phyloP scores from a whole-genome alignment of 2,113 vertebrate species.

The Oriolus oriolus region DNA sequence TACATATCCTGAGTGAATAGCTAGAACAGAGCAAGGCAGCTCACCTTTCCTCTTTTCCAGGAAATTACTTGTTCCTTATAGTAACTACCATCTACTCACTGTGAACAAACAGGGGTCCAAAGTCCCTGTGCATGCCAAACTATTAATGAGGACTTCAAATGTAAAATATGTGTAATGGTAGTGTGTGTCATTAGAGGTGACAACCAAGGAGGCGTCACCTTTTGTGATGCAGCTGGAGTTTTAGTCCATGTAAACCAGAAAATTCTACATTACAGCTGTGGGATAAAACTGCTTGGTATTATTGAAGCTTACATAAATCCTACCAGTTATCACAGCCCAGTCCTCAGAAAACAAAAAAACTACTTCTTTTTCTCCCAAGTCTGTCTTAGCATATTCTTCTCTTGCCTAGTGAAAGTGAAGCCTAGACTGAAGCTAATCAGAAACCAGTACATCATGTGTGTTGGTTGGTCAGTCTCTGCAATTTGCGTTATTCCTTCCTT shows the following conservation, averaged over 20 bases:
- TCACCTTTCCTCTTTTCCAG: not conserved
- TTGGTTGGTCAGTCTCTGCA: not conserved
- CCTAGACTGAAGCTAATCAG: not conserved
- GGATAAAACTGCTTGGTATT: not conserved
- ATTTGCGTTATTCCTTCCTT: not conserved
- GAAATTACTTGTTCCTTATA: not conserved
- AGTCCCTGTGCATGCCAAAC: not conserved
- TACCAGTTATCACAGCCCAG: not conserved
- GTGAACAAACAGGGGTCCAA: not conserved
- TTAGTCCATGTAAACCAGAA: not conserved
- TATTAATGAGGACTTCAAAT: not conserved
- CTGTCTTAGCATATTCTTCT: not conserved
- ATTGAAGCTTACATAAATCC: not conserved
- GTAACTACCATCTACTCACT: not conserved
- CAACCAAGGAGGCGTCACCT: not conserved
- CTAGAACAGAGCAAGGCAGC: not conserved
- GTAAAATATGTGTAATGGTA: not conserved
- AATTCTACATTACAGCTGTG: not conserved
- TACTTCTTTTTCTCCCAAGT: not conserved
- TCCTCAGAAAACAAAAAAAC: not conserved
- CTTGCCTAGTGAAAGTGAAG: not conserved
- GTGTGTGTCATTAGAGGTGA: not conserved
- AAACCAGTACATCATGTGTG: not conserved
- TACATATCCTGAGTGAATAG: not conserved
- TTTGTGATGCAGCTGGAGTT: not conserved